Conservation (phyloP, 2,113 vertebrate species). For the Jaculus jaculus region DNA sequence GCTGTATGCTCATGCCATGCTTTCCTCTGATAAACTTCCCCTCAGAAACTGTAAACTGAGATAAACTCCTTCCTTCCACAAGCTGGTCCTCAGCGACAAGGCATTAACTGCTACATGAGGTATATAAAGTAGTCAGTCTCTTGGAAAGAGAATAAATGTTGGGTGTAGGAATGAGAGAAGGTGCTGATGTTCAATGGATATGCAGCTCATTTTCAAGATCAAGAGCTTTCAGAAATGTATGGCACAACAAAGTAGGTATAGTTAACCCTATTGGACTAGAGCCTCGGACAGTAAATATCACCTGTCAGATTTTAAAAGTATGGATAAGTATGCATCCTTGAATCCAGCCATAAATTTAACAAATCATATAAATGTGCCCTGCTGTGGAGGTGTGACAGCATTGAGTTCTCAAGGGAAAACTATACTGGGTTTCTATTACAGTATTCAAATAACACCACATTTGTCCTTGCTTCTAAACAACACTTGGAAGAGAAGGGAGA, state of each 20-base stretch:
- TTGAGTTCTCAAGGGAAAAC: background rate
- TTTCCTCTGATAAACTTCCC: too few relatives aligned
- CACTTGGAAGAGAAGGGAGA: background rate
- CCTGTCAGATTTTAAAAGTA: background rate
- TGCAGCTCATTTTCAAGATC: background rate
- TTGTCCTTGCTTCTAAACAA: background rate
- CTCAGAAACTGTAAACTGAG: too few relatives aligned
- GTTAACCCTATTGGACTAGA: background rate
- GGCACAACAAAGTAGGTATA: background rate
- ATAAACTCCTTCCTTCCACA: too few relatives aligned
- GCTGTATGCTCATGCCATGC: too few relatives aligned
- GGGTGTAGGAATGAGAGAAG: accelerated
- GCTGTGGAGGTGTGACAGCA: background rate
- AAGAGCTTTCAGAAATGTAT: background rate
- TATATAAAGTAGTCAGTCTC: background rate
- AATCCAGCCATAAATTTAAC: background rate
- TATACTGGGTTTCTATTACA: too few relatives aligned
- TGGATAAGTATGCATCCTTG: background rate
- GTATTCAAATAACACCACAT: background rate
- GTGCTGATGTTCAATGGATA: too few relatives aligned
- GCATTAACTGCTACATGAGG: accelerated
- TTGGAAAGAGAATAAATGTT: background rate
- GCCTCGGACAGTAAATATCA: background rate
- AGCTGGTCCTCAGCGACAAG: too few relatives aligned
- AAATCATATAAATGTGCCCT: background rate